Evolutionary conservation across 2,888 invertebrate genomes (phyloP), one percentile per base, ranked within the genome.

Genomic region (Salpingus planirostris): DNA sequence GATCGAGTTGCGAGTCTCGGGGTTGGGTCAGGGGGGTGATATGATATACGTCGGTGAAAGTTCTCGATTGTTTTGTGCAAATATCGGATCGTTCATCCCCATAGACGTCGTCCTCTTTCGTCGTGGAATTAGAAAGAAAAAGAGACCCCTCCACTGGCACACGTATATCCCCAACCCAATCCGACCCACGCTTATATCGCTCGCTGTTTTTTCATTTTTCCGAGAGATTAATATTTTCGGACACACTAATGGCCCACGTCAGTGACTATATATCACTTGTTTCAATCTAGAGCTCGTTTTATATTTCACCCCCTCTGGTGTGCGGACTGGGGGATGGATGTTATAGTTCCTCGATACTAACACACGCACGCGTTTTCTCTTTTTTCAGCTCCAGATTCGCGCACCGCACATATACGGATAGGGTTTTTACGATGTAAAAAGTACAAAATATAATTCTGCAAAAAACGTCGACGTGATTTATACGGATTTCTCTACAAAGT

Each of bases 181-280:
- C n/a, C n/a, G n/a, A n/a, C n/a, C n/a, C n/a, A n/a, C n/a, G n/a
- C n/a, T n/a, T n/a, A n/a, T n/a, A n/a, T n/a, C n/a, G 31, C 40
- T 43, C 45, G 37, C 49, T 50, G 56, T 60, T 62, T 63, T 60
- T 60, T 62, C 59, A 57, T 62, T 63, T 61, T 62, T 63, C 59
- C 59, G 52, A 56, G 64, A 66, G 65, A 66, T 66, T 66, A 66
- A 66, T 66, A 66, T 66, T 66, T 66, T 65, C 51, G 64, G 66
- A 66, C 66, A 65, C 64, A 61, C 64, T 66, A 66, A 66, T 66
- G 65, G 65, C 59, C 60, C 60, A 62, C 64, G 65, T 66, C 66
- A 63, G 61, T 61, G 62, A 58, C 65, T 60, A 66, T 66, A 66
- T 65, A 66, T 66, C 66, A 66, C 65, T 64, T 63, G 64, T 65